phyloP scores from a whole-genome alignment of 2,888 invertebrate species.

The Hypomecis atomaria region DNA sequence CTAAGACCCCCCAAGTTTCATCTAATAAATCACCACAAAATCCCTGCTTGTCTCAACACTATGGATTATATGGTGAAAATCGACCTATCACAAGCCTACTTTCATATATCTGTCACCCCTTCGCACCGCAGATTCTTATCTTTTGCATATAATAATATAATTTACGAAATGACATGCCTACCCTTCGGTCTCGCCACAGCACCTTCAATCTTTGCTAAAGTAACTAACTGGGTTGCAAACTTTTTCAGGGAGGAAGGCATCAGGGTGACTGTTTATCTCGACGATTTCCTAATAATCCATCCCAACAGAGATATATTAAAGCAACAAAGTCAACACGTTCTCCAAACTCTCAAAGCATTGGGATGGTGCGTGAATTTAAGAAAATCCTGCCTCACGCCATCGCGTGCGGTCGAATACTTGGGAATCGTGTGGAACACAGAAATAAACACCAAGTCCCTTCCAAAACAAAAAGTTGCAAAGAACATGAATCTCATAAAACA shows the following conservation, averaged over 20 bases:
- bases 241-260: constrained; percentile 26
- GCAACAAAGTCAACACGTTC: not conserved
- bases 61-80: constrained; percentile 36
- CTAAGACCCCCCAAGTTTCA: constrained; percentile 30
- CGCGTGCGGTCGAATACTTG: constrained; percentile 30
- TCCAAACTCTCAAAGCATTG: constrained; percentile 21
- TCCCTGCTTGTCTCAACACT: constrained; percentile 23
- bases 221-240: constrained; percentile 35
- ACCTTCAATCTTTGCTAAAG: constrained; percentile 30
- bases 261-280: constrained; percentile 35
- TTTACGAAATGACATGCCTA: constrained; percentile 32
- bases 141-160: not conserved
- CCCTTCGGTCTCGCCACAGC: constrained; percentile 38
- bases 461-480: constrained; percentile 5
- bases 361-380: constrained; percentile 38
- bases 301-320: constrained; percentile 14
- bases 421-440: constrained; percentile 37
- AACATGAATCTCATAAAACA: not conserved
- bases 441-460: constrained; percentile 26
- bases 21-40: constrained; percentile 31
- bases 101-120: constrained; percentile 19
- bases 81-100: constrained; percentile 23
- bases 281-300: constrained; percentile 39
- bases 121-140: constrained; percentile 19
- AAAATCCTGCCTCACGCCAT: constrained; percentile 29